Evolutionary conservation across 35 echinoderm and acorn worm species (phyloP).

Genomic region (Ptychodera flava): DNA sequence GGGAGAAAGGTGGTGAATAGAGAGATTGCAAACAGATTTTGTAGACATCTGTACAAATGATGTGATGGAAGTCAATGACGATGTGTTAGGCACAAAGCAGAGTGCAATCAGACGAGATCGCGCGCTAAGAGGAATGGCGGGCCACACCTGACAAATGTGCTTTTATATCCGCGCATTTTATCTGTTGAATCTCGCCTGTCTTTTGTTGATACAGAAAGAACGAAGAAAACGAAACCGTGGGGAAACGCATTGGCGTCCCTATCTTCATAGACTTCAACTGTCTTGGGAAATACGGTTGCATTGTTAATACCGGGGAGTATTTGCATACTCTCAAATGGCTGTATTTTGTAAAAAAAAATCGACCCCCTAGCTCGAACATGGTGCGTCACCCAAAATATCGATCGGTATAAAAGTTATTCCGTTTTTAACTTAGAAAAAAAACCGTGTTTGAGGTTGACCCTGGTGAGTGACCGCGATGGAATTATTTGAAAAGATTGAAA

Average conservation of each 20-base stretch:
- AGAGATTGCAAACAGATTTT: neutral
- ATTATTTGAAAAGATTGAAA: too few species aligned
- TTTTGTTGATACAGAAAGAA: neutral
- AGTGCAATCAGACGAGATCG: neutral
- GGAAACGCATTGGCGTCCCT: neutral
- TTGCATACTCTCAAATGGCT: neutral
- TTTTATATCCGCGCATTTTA: neutral
- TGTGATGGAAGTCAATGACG: neutral
- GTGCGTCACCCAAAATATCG: constrained; percentile 6
- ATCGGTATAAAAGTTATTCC: neutral
- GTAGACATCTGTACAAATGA: neutral
- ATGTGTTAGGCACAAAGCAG: neutral
- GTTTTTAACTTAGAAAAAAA: constrained; percentile 2
- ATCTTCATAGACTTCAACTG: neutral
- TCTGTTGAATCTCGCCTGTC: neutral
- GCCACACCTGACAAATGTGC: neutral
- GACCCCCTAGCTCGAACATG: neutral
- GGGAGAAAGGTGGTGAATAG: neutral
- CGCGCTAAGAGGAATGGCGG: neutral
- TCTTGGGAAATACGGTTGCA: neutral
- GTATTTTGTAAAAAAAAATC: neutral
- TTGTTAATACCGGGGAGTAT: neutral
- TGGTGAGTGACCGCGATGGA: too few species aligned
- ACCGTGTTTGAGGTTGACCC: constrained; percentile 18
- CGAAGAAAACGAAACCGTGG: neutral